A percentile compares a stretch with the other conserved stretches of the same genome.
phyloP scores from a whole-genome alignment of 2,113 vertebrate species.

The Haplochromis vanheusdeni region DNA sequence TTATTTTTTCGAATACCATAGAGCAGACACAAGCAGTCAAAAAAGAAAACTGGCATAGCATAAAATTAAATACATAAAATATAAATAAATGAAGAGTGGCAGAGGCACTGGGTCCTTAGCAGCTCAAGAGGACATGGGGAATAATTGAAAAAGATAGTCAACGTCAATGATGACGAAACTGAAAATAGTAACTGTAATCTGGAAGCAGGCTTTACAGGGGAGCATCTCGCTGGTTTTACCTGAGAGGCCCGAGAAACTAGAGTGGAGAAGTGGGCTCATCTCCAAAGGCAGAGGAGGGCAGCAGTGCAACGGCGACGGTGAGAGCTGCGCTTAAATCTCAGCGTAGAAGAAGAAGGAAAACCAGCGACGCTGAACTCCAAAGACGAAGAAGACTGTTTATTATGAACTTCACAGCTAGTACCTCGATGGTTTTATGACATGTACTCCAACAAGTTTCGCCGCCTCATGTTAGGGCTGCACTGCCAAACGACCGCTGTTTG shows the following conservation, averaged over 20 bases:
- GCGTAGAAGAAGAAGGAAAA: background rate
- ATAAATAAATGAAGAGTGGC: background rate
- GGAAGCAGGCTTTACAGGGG: background rate
- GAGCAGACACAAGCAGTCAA: background rate
- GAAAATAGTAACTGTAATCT: background rate
- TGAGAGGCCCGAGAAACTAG: background rate
- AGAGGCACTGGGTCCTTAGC: background rate
- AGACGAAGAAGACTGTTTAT: background rate
- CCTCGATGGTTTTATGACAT: background rate
- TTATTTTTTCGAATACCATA: background rate
- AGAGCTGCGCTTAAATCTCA: background rate
- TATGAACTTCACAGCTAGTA: too few relatives aligned
- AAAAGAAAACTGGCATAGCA: background rate
- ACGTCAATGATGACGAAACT: background rate
- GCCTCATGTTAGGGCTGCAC: constrained; percentile 13
- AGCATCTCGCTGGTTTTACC: background rate
- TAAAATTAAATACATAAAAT: background rate
- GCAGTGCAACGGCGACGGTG: background rate
- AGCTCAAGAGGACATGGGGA: background rate
- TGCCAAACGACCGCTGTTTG: background rate
- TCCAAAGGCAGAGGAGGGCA: background rate
- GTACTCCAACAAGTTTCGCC: constrained; percentile 11
- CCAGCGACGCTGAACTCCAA: background rate
- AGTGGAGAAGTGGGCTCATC: background rate
- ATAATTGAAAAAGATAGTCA: background rate